phyloP scores from a whole-genome alignment of 2,113 vertebrate genomes.

The Hemichromis elongatus region DNA sequence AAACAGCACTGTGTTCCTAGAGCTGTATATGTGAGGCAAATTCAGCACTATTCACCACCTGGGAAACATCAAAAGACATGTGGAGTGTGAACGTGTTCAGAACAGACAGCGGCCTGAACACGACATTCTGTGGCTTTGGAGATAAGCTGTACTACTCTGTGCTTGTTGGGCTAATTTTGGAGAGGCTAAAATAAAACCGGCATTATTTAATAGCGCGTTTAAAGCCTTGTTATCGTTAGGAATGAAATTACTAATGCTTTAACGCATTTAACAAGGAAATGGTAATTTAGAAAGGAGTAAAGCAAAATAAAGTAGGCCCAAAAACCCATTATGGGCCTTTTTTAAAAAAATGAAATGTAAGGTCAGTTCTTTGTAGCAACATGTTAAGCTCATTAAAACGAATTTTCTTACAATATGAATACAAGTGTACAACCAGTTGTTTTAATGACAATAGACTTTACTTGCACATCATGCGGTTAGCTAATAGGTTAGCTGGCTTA shows the following conservation, averaged over 20 bases:
- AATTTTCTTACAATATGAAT: not conserved
- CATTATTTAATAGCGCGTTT: not conserved
- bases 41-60: slow-evolving; percentile 44
- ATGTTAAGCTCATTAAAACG: not conserved
- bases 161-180: slow-evolving; percentile 5
- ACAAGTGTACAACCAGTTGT: not conserved
- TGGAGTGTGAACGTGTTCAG: not conserved
- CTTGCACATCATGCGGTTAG: not conserved
- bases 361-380: not conserved
- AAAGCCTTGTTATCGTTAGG: slow-evolving; percentile 3
- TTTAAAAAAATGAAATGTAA: not conserved
- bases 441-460: slow-evolving; percentile 5
- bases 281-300: not conserved
- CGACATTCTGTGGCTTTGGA: slow-evolving; percentile 42
- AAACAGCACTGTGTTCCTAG: slow-evolving; percentile 15
- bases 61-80: slow-evolving; percentile 33
- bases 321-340: not conserved
- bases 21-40: slow-evolving; percentile 15
- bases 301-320: not conserved
- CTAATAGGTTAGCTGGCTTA: slow-evolving; percentile 5
- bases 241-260: not conserved
- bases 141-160: slow-evolving; percentile 35
- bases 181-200: not conserved
- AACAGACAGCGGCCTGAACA: slow-evolving; percentile 1
- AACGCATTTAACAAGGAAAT: not conserved